These are phyloP conservation scores for Rhizoglyphus robini DNA, from an alignment of 1,140 invertebrate genomes.

Conservation along the genomic window DNA sequence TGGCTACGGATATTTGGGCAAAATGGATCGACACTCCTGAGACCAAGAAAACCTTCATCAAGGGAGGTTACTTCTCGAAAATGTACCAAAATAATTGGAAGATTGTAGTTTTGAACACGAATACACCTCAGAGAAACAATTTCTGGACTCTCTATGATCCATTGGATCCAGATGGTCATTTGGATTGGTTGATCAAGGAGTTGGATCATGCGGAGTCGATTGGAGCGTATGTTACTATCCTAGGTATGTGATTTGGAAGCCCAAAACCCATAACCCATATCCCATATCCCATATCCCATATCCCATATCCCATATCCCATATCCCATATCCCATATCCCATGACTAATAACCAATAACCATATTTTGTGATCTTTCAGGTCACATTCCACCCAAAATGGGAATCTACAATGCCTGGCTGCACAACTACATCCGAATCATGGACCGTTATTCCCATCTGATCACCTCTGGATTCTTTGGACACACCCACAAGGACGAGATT, in stretches of 20 bases:
- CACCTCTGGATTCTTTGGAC: slow-evolving; percentile 3
- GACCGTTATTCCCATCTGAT: slow-evolving; percentile 18
- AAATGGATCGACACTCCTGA: slow-evolving; percentile 18
- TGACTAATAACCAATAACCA: no score
- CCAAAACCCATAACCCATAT: no score
- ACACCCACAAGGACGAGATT: slow-evolving; percentile 21
- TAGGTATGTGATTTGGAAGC: not conserved
- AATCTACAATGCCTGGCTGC: slow-evolving; percentile 11
- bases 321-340: no score
- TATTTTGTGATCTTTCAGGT: no score
- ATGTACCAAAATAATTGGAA: slow-evolving; percentile 7
- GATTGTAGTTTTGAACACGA: slow-evolving; percentile 20
- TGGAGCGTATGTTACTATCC: slow-evolving; percentile 18
- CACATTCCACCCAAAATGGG: slow-evolving; percentile 17
- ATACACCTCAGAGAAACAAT: not conserved
- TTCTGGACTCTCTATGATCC: slow-evolving; percentile 20
- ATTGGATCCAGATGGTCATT: slow-evolving; percentile 20
- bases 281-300: no score
- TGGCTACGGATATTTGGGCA: slow-evolving; percentile 13
- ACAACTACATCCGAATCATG: slow-evolving; percentile 22
- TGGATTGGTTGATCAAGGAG: slow-evolving; percentile 19
- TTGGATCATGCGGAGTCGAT: slow-evolving; percentile 9
- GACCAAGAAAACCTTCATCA: slow-evolving; percentile 8
- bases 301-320: no score
- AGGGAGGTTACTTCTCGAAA: slow-evolving; percentile 20